Conservation (phyloP, 23 tunicate genomes). For the Aplidium turbinatum region DNA sequence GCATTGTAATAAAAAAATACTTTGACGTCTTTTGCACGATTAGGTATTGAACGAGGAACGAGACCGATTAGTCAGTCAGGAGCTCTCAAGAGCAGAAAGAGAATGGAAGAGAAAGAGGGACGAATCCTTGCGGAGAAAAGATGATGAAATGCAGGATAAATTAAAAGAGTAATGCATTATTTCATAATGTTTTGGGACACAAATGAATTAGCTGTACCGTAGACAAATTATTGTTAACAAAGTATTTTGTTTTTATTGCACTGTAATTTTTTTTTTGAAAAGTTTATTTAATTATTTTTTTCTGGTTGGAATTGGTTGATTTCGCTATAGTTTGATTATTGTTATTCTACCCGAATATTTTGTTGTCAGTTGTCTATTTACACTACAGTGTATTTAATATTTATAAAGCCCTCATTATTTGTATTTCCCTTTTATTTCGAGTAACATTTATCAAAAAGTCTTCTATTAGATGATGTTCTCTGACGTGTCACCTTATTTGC, state of each 20-base stretch:
- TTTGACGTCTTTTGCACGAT: neutral
- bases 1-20: neutral
- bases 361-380: neutral
- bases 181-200: too few relatives aligned
- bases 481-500: neutral
- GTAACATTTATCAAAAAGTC: neutral
- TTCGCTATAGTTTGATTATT: neutral
- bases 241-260: too few relatives aligned
- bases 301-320: neutral
- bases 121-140: slow-evolving; percentile 60
- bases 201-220: too few relatives aligned
- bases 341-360: neutral
- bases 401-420: neutral
- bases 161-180: slow-evolving; percentile 40
- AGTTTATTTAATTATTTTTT: too few relatives aligned
- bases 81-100: slow-evolving; percentile 31
- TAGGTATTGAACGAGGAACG: slow-evolving; percentile 46
- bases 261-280: too few relatives aligned
- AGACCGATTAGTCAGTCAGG: slow-evolving; percentile 29
- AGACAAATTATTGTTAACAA: too few relatives aligned
- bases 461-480: neutral
- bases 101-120: slow-evolving; percentile 58
- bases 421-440: neutral
- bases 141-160: slow-evolving; percentile 56
- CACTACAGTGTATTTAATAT: neutral